Evolutionary conservation across 1,140 invertebrate species (phyloP), one percentile per base, ranked within the genome.

Genomic region (Tribolium castaneum): DNA sequence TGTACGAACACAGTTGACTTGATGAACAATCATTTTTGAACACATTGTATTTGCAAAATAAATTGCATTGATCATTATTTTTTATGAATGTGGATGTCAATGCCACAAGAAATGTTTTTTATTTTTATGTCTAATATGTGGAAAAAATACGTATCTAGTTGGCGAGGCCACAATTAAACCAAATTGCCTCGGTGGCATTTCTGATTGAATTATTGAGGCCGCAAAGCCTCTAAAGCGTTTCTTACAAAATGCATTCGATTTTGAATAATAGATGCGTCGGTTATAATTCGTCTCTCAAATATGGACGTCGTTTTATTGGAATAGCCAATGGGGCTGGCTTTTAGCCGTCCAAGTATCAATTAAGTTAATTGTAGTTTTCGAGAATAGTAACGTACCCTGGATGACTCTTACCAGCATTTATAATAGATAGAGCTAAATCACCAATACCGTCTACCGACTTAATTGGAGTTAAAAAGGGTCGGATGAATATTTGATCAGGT

Each of bases 381-480:
- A 66, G 59, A 66, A 66, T 66, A 45, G 39, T 45, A 66, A 66
- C 10, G 25, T 34, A 66, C 25, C 10, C 10, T 59, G 22, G 54
- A 22, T 25, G 54, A 59, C 59, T 66, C 52, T 54, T 73, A 73
- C 71, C 13, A 50, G 14, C 71, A 73, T 73, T 9, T 72, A 77
- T 77, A 71, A 77, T 78, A 54, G 52, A 78, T 73, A 35, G 19
- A 22, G 59, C 72, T 70, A 56, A 79, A 79, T 79, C 78, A 79
- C 74, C 78, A 75, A 79, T 79, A 79, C 74, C 78, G 78, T 79
- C 70, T 79, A 73, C 30, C 62, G 70, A 74, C 51, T 80, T 80
- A 80, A 80, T 80, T 80, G 78, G 75, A 76, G 75, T 80, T 80
- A 80, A 80, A 80, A 80, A 80, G 78, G 78, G 78, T 80, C 75